Conservation (phyloP, 1,140 invertebrate genomes). For the Zophobas morio region DNA sequence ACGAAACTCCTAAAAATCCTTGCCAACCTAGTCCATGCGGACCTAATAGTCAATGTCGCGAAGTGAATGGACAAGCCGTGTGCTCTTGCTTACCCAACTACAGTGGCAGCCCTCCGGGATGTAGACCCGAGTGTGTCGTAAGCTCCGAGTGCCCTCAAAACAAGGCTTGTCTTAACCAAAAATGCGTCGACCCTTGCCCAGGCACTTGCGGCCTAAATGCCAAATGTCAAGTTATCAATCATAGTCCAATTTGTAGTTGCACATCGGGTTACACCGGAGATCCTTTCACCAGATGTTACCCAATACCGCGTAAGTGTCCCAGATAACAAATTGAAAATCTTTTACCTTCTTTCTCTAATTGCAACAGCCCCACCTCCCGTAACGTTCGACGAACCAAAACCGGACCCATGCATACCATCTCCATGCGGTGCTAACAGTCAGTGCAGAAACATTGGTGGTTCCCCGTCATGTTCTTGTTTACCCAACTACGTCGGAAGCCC, state of each 20-base stretch:
- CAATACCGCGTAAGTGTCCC: conserved; percentile 66
- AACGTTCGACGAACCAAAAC: conserved; percentile 61
- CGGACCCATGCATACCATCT: conserved; percentile 78
- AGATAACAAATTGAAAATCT: not conserved
- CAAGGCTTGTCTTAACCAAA: conserved; percentile 65
- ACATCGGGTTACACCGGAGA: conserved; percentile 70
- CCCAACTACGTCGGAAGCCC: conserved; percentile 79
- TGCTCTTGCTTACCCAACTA: conserved; percentile 73
- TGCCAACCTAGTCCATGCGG: conserved; percentile 84
- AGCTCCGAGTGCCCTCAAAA: conserved; percentile 69
- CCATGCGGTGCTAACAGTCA: conserved; percentile 79
- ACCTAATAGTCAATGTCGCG: conserved; percentile 79
- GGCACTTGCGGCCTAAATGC: conserved; percentile 67
- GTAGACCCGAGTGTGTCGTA: conserved; percentile 70
- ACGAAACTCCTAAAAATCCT: conserved; percentile 71
- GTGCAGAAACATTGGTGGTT: conserved; percentile 73
- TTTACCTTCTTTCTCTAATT: not conserved
- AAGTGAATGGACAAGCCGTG: conserved; percentile 75
- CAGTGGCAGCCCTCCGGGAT: conserved; percentile 68
- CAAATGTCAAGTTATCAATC: conserved; percentile 67
- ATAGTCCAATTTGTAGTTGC: conserved; percentile 69
- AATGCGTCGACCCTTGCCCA: conserved; percentile 66
- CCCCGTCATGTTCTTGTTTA: conserved; percentile 78
- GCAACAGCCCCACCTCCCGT: conserved; percentile 62
- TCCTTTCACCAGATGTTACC: conserved; percentile 70